phyloP scores from a whole-genome alignment of 2,888 invertebrate species.

The Salpingus planirostris region DNA sequence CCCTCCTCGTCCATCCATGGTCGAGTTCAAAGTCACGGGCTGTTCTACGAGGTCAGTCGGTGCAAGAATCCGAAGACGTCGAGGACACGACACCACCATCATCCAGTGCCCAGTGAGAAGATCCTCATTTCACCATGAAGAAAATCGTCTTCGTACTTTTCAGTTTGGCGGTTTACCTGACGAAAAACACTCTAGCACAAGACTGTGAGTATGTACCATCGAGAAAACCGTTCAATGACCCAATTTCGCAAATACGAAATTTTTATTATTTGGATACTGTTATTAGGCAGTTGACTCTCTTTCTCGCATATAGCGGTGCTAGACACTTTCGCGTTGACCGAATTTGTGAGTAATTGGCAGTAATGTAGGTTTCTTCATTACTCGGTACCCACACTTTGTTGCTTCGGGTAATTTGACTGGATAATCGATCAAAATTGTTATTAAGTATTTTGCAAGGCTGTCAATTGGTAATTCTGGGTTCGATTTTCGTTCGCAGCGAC shows the following conservation, averaged over 20 bases:
- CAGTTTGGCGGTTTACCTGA: constrained; percentile 1
- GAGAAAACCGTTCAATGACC: too few relatives aligned
- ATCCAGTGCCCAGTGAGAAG: constrained; percentile 4
- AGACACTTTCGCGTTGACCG: constrained; percentile 11
- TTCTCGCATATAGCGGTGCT: constrained; percentile 4
- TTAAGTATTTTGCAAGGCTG: too few relatives aligned
- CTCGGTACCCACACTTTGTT: neutral
- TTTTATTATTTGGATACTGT: too few relatives aligned
- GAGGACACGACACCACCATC: constrained; percentile 7
- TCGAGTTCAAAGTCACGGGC: constrained; percentile 34
- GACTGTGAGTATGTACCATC: too few relatives aligned
- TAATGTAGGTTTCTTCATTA: neutral
- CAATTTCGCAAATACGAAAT: too few relatives aligned
- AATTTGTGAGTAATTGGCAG: neutral
- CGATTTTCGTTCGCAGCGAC: constrained; percentile 42
- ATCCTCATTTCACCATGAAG: neutral
- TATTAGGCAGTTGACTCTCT: constrained; percentile 3
- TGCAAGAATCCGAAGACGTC: constrained; percentile 18
- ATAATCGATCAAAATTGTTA: too few relatives aligned
- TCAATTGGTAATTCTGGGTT: too few relatives aligned
- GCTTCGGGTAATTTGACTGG: too few relatives aligned
- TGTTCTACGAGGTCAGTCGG: constrained; percentile 35
- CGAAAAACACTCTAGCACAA: too few relatives aligned
- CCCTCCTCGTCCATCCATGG: constrained; percentile 11
- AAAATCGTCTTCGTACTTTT: constrained; percentile 1